Base-by-base conservation (phyloP, 2,797 vertebrate species). In the Carduelis carduelis region DNA sequence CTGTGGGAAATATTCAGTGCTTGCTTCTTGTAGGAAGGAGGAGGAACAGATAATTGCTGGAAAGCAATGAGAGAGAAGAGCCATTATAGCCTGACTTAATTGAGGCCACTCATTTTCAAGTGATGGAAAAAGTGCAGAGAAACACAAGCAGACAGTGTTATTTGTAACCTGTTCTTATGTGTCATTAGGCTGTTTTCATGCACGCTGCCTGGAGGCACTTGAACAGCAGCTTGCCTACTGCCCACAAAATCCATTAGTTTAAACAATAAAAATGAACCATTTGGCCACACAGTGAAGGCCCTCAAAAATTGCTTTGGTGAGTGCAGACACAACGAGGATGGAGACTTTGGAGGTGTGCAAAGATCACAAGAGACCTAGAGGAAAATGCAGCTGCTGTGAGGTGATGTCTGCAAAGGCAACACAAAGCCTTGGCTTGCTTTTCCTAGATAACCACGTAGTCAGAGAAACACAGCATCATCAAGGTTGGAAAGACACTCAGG, bases 171-270 rank as follows among this genome's bases (percentile, higher is more conserved):
- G 30, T 68, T 95, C 70, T 82, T 89, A 22, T 90, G 60, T 63
- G 49, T 60, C 78, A 65, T 89, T 14, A 63, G 68, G 91, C 88
- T 95, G 89, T 91, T 97, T 94, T 90, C 82, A 88, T 26, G 93
- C 83, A 88, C 7, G 34, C 83, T 90, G 77, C 92, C 64, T 49
- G 30, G 65, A 92, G 89, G 83, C 57, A 79, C 93, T 95, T 95
- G 93, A 96, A 94, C 94, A 94, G 82, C 78, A 89, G 76, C 37
- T 95, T 95, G 91, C 76, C 59, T 57, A 87, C 68, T 56, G 61
- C 66, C 83, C 89, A 96, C 92, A 95, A 94, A 95, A 93, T 12
- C 72, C 63, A 93, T 96, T 93, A 90, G 76, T 89, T 95, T 91
- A 96, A 97, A 95, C 83, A 97, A 76, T 89, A 94, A 96, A 80